A percentile compares a stretch with the other conserved stretches of the same genome.
phyloP scores from a whole-genome alignment of 2,888 invertebrate species.

The Oasisia sp. region DNA sequence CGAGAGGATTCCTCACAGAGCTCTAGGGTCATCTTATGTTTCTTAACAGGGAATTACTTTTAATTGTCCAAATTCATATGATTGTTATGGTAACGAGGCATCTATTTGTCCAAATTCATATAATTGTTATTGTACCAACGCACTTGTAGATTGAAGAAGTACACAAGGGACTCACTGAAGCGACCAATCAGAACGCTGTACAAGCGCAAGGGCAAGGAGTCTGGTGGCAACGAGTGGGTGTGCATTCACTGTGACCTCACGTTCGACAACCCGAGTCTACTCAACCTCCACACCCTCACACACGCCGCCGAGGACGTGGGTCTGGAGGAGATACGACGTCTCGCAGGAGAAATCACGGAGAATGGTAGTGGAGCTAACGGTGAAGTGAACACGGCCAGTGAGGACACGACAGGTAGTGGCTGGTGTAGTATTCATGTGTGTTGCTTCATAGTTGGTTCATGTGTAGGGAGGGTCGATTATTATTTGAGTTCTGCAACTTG shows the following conservation, averaged over 20 bases:
- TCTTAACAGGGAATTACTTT: background rate
- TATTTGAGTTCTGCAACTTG: too few relatives aligned
- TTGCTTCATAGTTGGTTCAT: too few relatives aligned
- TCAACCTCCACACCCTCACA: slow-evolving; percentile 69
- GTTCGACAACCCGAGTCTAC: slow-evolving; percentile 65
- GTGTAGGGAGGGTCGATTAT: too few relatives aligned
- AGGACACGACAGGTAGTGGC: background rate
- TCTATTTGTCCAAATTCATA: background rate
- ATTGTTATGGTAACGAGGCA: slow-evolving; percentile 25
- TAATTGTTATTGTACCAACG: slow-evolving; percentile 21
- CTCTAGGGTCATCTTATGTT: background rate
- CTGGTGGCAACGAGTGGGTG: slow-evolving; percentile 57
- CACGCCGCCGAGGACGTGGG: slow-evolving; percentile 67
- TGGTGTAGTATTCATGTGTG: too few relatives aligned
- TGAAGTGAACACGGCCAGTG: background rate
- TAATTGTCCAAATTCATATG: background rate
- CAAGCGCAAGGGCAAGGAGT: slow-evolving; percentile 56
- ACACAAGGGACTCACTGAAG: slow-evolving; percentile 53
- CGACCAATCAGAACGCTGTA: slow-evolving; percentile 59
- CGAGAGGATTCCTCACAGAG: background rate
- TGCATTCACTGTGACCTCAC: slow-evolving; percentile 66
- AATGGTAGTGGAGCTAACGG: background rate
- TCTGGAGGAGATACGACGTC: slow-evolving; percentile 41
- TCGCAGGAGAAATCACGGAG: background rate
- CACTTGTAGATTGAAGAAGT: slow-evolving; percentile 46